Percentiles rank a stretch among this genome's conserved stretches.
Evolutionary conservation across 2,888 invertebrate genomes (phyloP).

Genomic region (Automeris io): DNA sequence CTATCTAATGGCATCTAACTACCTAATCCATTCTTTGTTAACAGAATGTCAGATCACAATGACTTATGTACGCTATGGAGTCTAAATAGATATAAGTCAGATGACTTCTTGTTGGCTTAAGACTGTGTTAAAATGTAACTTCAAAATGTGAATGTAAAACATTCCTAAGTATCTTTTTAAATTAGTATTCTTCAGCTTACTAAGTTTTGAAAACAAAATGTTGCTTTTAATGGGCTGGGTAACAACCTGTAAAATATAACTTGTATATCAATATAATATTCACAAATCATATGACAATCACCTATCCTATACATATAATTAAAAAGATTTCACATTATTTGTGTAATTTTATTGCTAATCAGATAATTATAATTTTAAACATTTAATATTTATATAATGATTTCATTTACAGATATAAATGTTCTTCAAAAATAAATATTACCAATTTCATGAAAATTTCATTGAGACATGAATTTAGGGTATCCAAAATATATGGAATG

Average conservation of each 20-base stretch:
- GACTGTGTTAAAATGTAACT: too few species aligned
- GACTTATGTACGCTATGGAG: too few species aligned
- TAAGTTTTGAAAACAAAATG: conserved; percentile 1
- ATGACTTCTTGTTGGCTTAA: too few species aligned
- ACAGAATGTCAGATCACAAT: neutral
- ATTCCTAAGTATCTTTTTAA: neutral
- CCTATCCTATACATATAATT: neutral
- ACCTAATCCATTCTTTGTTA: conserved; percentile 5
- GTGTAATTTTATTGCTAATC: neutral
- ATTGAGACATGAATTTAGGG: too few species aligned
- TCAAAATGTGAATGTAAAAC: neutral
- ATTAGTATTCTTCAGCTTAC: conserved; percentile 1
- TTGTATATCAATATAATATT: conserved; percentile 45
- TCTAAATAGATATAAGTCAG: too few species aligned
- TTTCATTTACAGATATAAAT: too few species aligned
- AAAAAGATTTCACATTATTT: neutral
- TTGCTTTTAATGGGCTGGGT: conserved; percentile 6
- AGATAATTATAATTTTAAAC: too few species aligned
- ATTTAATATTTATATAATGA: too few species aligned
- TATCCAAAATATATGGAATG: too few species aligned
- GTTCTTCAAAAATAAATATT: too few species aligned
- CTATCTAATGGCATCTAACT: conserved; percentile 45
- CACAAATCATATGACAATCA: conserved; percentile 16
- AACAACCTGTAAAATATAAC: conserved; percentile 65
- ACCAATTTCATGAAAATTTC: too few species aligned